Evolutionary conservation across 2,888 invertebrate species (phyloP).

Genomic region (Apotomis betuletana): DNA sequence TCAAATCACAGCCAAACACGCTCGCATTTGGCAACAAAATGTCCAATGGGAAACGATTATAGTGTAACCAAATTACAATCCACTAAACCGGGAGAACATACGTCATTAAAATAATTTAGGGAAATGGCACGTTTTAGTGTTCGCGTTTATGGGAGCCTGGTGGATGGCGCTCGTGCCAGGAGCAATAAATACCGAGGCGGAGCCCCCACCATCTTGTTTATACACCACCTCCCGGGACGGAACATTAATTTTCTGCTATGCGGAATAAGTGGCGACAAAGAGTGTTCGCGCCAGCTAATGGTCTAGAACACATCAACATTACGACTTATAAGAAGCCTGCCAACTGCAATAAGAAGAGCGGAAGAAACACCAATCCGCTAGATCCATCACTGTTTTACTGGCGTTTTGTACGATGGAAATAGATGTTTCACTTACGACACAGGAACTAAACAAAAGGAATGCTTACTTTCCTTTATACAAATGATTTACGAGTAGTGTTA

Average conservation of each 20-base stretch:
- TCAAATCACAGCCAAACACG: slow-evolving; percentile 54
- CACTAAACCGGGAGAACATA: slow-evolving; percentile 66
- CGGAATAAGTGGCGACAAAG: slow-evolving; percentile 71
- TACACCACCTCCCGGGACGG: slow-evolving; percentile 65
- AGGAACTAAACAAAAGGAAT: slow-evolving; percentile 34
- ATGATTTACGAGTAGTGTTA: slow-evolving; percentile 17
- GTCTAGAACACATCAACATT: slow-evolving; percentile 63
- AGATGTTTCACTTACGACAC: slow-evolving; percentile 29
- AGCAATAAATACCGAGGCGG: slow-evolving; percentile 73
- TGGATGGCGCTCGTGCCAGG: slow-evolving; percentile 65
- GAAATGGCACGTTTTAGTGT: slow-evolving; percentile 74
- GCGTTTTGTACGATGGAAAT: slow-evolving; percentile 38
- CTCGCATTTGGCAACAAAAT: slow-evolving; percentile 59
- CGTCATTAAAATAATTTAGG: slow-evolving; percentile 77
- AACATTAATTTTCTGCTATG: slow-evolving; percentile 72
- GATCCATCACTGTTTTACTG: slow-evolving; percentile 40
- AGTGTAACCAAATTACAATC: slow-evolving; percentile 68
- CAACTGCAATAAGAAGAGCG: slow-evolving; percentile 50
- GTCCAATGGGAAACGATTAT: slow-evolving; percentile 57
- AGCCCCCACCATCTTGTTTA: slow-evolving; percentile 70
- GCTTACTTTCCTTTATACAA: slow-evolving; percentile 25
- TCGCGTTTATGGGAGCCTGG: slow-evolving; percentile 69
- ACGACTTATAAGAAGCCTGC: slow-evolving; percentile 57
- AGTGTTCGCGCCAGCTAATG: slow-evolving; percentile 68
- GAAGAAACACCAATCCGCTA: slow-evolving; percentile 43